Evolutionary conservation across 2,888 invertebrate species (phyloP).

Genomic region (Alcis repandata): DNA sequence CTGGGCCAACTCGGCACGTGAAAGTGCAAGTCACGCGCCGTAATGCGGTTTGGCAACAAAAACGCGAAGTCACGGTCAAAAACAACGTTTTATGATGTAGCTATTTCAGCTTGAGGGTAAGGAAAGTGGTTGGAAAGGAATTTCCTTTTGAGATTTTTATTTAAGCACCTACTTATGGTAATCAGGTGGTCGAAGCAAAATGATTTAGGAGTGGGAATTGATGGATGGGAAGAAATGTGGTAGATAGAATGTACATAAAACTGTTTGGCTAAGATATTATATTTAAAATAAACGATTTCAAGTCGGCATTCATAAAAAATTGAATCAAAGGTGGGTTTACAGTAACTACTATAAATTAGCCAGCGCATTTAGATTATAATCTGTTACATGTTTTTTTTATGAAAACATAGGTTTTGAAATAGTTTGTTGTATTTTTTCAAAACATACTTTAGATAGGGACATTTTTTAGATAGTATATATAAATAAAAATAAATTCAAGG

Average conservation of each 20-base stretch:
- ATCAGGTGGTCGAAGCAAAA: slow-evolving; percentile 9
- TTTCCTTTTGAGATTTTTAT: slow-evolving; percentile 21
- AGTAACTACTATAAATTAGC: no score
- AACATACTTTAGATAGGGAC: no score
- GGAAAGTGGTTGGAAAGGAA: slow-evolving; percentile 14
- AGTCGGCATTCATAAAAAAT: no score
- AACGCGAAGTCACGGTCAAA: slow-evolving; percentile 50
- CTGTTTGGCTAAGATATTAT: background rate
- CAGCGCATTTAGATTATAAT: no score
- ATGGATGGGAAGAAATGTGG: background rate
- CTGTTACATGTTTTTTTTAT: no score
- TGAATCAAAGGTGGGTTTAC: no score
- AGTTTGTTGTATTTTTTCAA: no score
- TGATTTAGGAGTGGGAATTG: slow-evolving; percentile 7
- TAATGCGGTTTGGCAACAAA: slow-evolving; percentile 50
- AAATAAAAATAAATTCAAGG: no score
- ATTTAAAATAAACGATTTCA: no score
- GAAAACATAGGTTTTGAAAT: no score
- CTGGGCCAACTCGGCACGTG: slow-evolving; percentile 6
- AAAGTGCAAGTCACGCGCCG: slow-evolving; percentile 49
- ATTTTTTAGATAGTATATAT: no score
- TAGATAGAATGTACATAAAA: background rate
- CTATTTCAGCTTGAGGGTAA: slow-evolving; percentile 18
- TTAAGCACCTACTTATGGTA: slow-evolving; percentile 9
- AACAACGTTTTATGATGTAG: slow-evolving; percentile 38